Percentiles rank a stretch among this genome's conserved stretches.
phyloP scores from a whole-genome alignment of 2,888 invertebrate genomes.

The Cordylochernes scorpioides region DNA sequence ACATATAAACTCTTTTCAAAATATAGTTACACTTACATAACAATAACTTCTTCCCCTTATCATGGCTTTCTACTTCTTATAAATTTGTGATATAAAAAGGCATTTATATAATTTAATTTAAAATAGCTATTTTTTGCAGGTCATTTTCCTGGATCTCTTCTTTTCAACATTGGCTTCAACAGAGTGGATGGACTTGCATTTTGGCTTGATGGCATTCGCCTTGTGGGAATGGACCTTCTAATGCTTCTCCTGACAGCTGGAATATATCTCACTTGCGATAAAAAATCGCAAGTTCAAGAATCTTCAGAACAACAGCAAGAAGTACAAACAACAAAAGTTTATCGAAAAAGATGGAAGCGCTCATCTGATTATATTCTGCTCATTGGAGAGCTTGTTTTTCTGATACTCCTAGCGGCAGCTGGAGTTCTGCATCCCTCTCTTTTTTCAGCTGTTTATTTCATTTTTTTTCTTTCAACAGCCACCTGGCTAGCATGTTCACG shows the following conservation, averaged over 20 bases:
- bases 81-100: too few species aligned
- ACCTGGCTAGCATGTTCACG: conserved; percentile 64
- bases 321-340: conserved; percentile 2
- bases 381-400: conserved; percentile 13
- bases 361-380: conserved; percentile 9
- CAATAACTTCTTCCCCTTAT: too few species aligned
- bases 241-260: conserved; percentile 17
- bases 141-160: too few species aligned
- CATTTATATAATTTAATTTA: too few species aligned
- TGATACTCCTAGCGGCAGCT: conserved; percentile 32
- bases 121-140: too few species aligned
- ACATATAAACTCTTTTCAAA: too few species aligned
- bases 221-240: conserved; percentile 47
- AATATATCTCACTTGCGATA: conserved; percentile 20
- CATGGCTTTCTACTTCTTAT: too few species aligned
- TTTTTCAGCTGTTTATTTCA: conserved; percentile 55
- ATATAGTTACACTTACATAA: too few species aligned
- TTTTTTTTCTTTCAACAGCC: conserved; percentile 52
- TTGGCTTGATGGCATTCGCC: conserved; percentile 37
- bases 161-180: too few species aligned
- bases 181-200: too few species aligned
- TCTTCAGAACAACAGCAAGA: conserved; percentile 5
- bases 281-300: too few species aligned
- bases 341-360: conserved; percentile 6
- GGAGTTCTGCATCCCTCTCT: conserved; percentile 55